phyloP scores from a whole-genome alignment of 1,140 invertebrate species.

The Zaprionus tsacasi region DNA sequence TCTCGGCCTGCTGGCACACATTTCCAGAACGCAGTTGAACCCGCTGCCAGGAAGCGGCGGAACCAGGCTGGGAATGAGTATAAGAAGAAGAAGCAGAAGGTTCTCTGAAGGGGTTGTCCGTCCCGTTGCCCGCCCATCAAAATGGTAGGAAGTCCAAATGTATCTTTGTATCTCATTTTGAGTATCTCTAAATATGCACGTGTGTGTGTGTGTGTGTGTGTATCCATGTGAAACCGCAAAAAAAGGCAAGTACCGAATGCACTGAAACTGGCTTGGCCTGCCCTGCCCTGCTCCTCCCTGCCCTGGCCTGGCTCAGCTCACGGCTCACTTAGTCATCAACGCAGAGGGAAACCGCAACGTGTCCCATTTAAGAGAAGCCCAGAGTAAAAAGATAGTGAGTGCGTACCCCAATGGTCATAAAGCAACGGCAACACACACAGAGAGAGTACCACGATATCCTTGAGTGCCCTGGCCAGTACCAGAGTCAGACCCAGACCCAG shows the following conservation, averaged over 20 bases:
- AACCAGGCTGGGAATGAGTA: conserved; percentile 22
- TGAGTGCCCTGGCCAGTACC: conserved; percentile 66
- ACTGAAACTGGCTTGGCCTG: conserved; percentile 51
- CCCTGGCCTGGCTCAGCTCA: conserved; percentile 29
- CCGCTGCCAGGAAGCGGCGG: conserved; percentile 46
- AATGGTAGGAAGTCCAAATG: conserved; percentile 82
- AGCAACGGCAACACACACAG: conserved; percentile 38
- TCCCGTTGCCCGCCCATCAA: conserved; percentile 71
- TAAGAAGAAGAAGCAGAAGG: conserved; percentile 19
- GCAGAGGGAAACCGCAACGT: conserved; percentile 79
- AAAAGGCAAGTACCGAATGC: conserved; percentile 73
- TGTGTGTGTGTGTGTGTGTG: conserved; percentile 35
- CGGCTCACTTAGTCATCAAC: conserved; percentile 74
- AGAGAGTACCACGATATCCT: conserved; percentile 63
- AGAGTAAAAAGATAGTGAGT: conserved; percentile 61
- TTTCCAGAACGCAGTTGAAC: conserved; percentile 35
- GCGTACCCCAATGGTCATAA: conserved; percentile 50
- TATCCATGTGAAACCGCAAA: conserved; percentile 60
- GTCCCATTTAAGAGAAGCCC: conserved; percentile 71
- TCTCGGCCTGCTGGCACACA: conserved; percentile 72
- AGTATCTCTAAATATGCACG: conserved; percentile 80
- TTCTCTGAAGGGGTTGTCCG: conserved; percentile 47
- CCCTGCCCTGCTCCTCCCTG: conserved; percentile 11
- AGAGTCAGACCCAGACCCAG: conserved; percentile 31
- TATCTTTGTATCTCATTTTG: conserved; percentile 82